A percentile compares a stretch with the other conserved stretches of the same genome.
phyloP scores from a whole-genome alignment of 1,140 invertebrate species.

The Leguminivora glycinivorella region DNA sequence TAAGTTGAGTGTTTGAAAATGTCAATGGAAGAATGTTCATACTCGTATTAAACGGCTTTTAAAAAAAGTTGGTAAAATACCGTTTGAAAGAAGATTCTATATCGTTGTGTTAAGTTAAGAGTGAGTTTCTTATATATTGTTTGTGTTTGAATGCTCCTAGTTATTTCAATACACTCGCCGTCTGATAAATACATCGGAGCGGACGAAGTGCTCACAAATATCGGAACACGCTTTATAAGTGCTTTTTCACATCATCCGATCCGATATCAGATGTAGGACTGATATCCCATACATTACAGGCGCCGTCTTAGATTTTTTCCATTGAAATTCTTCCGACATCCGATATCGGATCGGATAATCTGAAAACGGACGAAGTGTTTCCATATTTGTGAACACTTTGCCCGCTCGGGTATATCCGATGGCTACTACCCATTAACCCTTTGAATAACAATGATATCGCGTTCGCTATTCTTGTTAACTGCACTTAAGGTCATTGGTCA shows the following conservation, averaged over 20 bases:
- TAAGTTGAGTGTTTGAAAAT: conserved; percentile 14
- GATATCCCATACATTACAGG: too few relatives aligned
- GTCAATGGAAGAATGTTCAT: conserved; percentile 5
- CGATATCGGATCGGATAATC: too few relatives aligned
- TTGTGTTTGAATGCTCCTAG: background rate
- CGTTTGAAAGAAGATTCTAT: background rate
- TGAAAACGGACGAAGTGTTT: too few relatives aligned
- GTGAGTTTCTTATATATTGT: background rate
- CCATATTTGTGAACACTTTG: too few relatives aligned
- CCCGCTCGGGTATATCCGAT: too few relatives aligned
- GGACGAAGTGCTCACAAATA: too few relatives aligned
- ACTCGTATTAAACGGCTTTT: conserved; percentile 3
- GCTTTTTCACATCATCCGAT: too few relatives aligned
- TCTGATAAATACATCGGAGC: too few relatives aligned
- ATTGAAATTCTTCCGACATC: too few relatives aligned
- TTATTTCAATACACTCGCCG: background rate
- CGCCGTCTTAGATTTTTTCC: too few relatives aligned
- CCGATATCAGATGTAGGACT: too few relatives aligned
- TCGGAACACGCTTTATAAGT: too few relatives aligned
- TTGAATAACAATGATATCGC: background rate
- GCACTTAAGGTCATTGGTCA: conserved; percentile 6
- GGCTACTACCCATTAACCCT: background rate
- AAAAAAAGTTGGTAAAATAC: background rate
- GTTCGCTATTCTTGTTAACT: background rate
- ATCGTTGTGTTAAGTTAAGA: background rate